Evolutionary conservation across 2,113 vertebrate genomes (phyloP).

Genomic region (Forbesichthys papilliferus): DNA sequence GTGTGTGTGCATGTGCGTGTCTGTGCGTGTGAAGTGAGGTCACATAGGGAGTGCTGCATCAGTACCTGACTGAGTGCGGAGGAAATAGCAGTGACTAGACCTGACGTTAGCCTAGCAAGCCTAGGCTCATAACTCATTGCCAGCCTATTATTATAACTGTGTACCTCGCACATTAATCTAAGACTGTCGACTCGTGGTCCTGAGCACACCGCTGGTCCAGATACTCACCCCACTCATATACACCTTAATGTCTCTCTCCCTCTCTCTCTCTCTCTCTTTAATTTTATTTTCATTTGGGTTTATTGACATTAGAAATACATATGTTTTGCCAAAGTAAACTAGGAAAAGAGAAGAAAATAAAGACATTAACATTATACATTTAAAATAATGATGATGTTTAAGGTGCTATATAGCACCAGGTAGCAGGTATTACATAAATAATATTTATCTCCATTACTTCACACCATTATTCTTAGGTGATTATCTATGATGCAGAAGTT

Average conservation of each 20-base stretch:
- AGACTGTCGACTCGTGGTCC: slow-evolving; percentile 20
- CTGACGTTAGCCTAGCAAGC: slow-evolving; percentile 40
- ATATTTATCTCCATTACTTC: not conserved
- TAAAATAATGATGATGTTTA: too few species aligned
- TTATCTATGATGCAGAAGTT: slow-evolving; percentile 1
- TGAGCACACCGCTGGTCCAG: not conserved
- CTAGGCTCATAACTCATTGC: slow-evolving; percentile 53
- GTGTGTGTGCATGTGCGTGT: not conserved
- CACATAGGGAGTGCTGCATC: not conserved
- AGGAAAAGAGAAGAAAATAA: too few species aligned
- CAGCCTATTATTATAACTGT: slow-evolving; percentile 47
- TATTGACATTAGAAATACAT: too few species aligned
- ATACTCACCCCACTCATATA: slow-evolving; percentile 3
- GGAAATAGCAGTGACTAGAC: slow-evolving; percentile 55
- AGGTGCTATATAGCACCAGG: too few species aligned
- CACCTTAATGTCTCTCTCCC: not conserved
- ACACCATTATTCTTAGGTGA: slow-evolving; percentile 13
- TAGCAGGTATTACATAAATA: too few species aligned
- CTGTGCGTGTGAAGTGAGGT: not conserved
- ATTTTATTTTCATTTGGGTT: not conserved
- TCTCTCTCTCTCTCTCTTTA: not conserved
- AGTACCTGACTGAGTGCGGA: slow-evolving; percentile 35
- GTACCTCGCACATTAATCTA: slow-evolving; percentile 36
- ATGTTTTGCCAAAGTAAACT: too few species aligned
- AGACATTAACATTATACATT: too few species aligned